These are phyloP conservation scores for Protobothrops flavoviridis DNA, from an alignment of 2,113 vertebrate genomes.

Conservation along the genomic window DNA sequence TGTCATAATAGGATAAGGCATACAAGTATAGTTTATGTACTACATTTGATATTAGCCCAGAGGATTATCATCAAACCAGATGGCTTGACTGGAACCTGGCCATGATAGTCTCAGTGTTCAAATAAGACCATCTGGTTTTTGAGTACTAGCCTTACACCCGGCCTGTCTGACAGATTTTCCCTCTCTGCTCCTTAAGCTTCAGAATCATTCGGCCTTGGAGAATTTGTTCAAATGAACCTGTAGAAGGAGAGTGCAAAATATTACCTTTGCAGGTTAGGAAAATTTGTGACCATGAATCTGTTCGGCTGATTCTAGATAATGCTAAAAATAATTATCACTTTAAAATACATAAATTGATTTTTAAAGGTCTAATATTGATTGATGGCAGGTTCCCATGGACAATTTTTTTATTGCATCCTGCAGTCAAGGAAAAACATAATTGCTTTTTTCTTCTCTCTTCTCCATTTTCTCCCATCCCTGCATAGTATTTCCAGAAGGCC, in stretches of 20 bases:
- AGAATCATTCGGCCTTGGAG: background rate
- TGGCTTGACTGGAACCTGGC: background rate
- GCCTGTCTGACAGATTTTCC: background rate
- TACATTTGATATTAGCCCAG: background rate
- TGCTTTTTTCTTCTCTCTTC: slow-evolving; percentile 31
- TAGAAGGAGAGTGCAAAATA: slow-evolving; percentile 37
- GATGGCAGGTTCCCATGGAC: slow-evolving; percentile 58
- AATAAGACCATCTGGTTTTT: background rate
- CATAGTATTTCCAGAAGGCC: slow-evolving; percentile 43
- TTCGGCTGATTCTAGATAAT: slow-evolving; percentile 52
- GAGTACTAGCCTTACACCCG: background rate
- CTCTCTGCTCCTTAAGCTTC: background rate
- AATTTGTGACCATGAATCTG: slow-evolving; percentile 23
- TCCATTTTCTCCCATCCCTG: too few relatives aligned
- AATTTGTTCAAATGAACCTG: background rate
- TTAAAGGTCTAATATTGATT: slow-evolving; percentile 62
- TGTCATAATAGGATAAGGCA: background rate
- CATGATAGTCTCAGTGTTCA: background rate
- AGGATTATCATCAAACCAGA: background rate
- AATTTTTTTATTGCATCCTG: slow-evolving; percentile 37
- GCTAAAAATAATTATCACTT: slow-evolving; percentile 46
- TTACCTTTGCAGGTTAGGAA: slow-evolving; percentile 56
- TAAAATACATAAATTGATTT: slow-evolving; percentile 65
- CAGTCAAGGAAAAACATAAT: slow-evolving; percentile 44
- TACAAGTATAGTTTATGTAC: background rate